phyloP scores from a whole-genome alignment of 2,113 vertebrate species.

The Erythrocercus mccallii region DNA sequence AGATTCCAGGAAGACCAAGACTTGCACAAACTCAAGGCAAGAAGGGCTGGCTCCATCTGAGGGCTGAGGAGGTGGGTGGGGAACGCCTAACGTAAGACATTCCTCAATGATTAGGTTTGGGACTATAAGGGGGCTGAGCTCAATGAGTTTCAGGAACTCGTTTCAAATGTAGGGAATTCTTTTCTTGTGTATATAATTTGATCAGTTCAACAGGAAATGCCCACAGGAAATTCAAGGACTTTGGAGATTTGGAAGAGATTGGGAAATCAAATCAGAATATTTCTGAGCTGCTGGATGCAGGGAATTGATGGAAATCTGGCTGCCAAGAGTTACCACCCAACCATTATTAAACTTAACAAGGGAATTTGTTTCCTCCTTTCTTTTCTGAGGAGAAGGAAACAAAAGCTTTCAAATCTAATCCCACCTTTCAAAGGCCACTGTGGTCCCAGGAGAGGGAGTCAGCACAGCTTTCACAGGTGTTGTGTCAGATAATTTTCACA shows the following conservation, averaged over 20 bases:
- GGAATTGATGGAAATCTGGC: background rate
- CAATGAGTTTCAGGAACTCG: slow-evolving; percentile 38
- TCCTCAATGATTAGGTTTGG: slow-evolving; percentile 50
- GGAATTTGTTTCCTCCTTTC: background rate
- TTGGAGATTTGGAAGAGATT: slow-evolving; percentile 1
- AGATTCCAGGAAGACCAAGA: slow-evolving; percentile 4
- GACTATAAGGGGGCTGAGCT: background rate
- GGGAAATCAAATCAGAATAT: slow-evolving; percentile 9
- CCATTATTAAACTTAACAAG: background rate
- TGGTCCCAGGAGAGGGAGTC: background rate
- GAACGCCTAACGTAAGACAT: slow-evolving; percentile 3
- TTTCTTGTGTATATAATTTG: background rate
- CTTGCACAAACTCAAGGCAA: slow-evolving; percentile 19
- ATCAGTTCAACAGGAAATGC: slow-evolving; percentile 28
- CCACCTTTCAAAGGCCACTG: background rate
- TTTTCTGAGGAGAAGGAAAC: background rate
- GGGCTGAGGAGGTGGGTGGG: slow-evolving; percentile 28
- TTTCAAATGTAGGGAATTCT: background rate
- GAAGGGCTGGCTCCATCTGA: background rate
- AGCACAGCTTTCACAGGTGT: background rate
- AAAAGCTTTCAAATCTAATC: background rate
- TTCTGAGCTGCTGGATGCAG: background rate
- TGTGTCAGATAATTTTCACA: background rate
- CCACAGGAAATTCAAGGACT: background rate
- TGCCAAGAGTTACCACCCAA: slow-evolving; percentile 19